phyloP scores from a whole-genome alignment of 1,140 invertebrate genomes.

The Dendroctonus ponderosae region DNA sequence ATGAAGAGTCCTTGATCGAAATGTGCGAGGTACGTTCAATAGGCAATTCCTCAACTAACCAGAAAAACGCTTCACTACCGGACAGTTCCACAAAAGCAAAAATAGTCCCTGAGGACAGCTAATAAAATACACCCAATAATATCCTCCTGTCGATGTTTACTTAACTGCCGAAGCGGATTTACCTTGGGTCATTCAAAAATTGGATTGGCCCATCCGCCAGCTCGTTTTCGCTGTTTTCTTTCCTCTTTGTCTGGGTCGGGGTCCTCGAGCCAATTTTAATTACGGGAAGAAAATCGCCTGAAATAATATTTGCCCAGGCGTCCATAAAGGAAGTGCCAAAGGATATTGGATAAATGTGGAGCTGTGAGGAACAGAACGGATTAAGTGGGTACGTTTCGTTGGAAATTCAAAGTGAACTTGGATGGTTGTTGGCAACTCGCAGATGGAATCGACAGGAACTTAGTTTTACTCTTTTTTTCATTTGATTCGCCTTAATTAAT shows the following conservation, averaged over 20 bases:
- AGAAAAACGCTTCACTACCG: too few species aligned
- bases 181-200: slow-evolving; percentile 23
- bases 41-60: too few species aligned
- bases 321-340: slow-evolving; percentile 31
- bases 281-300: slow-evolving; percentile 43
- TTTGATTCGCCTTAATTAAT: too few species aligned
- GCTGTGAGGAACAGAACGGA: slow-evolving; percentile 5
- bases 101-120: slow-evolving; percentile 9
- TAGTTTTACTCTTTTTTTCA: too few species aligned
- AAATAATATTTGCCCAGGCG: slow-evolving; percentile 44
- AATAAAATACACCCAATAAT: slow-evolving; percentile 26
- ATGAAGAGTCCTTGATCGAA: too few species aligned
- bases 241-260: slow-evolving; percentile 2
- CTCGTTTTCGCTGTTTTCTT: slow-evolving; percentile 17
- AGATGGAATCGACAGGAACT: too few species aligned
- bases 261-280: slow-evolving; percentile 39
- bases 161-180: slow-evolving; percentile 32
- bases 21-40: too few species aligned
- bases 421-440: too few species aligned
- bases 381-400: slow-evolving; percentile 8
- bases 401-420: neutral
- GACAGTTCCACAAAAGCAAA: neutral
- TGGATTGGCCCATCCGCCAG: slow-evolving; percentile 14
- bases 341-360: slow-evolving; percentile 26
- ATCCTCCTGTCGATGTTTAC: slow-evolving; percentile 33